Evolutionary conservation across 2,113 vertebrate species (phyloP).

Genomic region (Menidia beryllina): DNA sequence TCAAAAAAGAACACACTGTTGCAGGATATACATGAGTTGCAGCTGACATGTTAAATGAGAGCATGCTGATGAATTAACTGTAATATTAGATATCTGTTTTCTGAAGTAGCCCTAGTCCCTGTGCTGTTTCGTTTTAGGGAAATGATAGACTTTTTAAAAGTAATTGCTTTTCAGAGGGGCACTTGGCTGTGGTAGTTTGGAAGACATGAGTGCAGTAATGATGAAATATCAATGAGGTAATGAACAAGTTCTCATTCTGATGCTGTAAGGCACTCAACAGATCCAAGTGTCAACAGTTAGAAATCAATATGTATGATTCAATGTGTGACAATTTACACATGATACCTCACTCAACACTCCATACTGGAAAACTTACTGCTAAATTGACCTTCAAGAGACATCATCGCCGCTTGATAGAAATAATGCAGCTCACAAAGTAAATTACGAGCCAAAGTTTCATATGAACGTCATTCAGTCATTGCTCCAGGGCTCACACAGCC

Average conservation of each 20-base stretch:
- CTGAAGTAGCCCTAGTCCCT: slow-evolving; percentile 45
- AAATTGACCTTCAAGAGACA: slow-evolving; percentile 48
- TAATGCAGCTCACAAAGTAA: slow-evolving; percentile 49
- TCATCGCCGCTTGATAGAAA: slow-evolving; percentile 43
- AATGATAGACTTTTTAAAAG: slow-evolving; percentile 71
- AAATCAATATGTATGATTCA: slow-evolving; percentile 82
- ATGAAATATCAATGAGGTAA: slow-evolving; percentile 81
- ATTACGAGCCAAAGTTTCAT: slow-evolving; percentile 34
- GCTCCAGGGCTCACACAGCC: background rate
- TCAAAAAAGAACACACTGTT: no score
- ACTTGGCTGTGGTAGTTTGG: slow-evolving; percentile 66
- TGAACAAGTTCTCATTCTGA: slow-evolving; percentile 81
- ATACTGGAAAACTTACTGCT: slow-evolving; percentile 68
- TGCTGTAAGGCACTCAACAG: slow-evolving; percentile 60
- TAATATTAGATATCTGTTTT: slow-evolving; percentile 37
- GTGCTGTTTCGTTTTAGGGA: slow-evolving; percentile 54
- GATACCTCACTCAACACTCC: slow-evolving; percentile 75
- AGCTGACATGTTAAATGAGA: no score
- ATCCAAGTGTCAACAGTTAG: slow-evolving; percentile 66
- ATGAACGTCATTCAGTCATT: slow-evolving; percentile 13
- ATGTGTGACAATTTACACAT: slow-evolving; percentile 79
- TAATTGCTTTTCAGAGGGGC: slow-evolving; percentile 70
- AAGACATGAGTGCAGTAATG: slow-evolving; percentile 64
- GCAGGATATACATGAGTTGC: no score
- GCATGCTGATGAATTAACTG: no score